These are phyloP conservation scores for Lithobates pipiens DNA, from an alignment of 2,797 vertebrate species.

Conservation along the genomic window DNA sequence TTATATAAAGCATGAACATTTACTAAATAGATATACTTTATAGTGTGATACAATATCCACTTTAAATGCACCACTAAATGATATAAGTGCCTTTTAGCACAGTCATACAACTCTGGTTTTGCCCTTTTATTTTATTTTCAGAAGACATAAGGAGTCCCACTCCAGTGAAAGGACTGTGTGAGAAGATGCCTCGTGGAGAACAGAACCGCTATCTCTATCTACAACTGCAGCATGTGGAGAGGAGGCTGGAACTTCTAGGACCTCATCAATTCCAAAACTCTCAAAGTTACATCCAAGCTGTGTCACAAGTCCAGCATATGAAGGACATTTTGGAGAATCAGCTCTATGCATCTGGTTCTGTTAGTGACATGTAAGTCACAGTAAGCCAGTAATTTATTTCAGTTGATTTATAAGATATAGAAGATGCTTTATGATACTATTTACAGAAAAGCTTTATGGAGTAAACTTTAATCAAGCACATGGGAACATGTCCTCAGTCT, in stretches of 20 bases:
- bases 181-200: constrained; percentile 69
- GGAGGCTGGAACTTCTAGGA: constrained; percentile 81
- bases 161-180: constrained; percentile 69
- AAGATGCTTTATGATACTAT: background rate
- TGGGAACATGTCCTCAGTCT: too few relatives aligned
- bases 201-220: constrained; percentile 84
- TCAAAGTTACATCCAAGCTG: constrained; percentile 80
- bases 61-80: too few relatives aligned
- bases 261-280: constrained; percentile 77
- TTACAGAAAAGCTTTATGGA: too few relatives aligned
- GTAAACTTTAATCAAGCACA: too few relatives aligned
- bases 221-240: constrained; percentile 87
- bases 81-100: too few relatives aligned
- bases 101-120: too few relatives aligned
- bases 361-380: constrained; percentile 69
- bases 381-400: background rate
- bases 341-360: constrained; percentile 60
- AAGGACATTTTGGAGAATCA: constrained; percentile 79
- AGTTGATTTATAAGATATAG: background rate
- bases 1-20: too few relatives aligned
- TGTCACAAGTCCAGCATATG: constrained; percentile 85
- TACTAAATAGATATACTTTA: too few relatives aligned
- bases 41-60: too few relatives aligned
- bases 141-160: constrained; percentile 71
- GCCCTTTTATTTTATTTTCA: constrained; percentile 61